Conservation (phyloP, 2,113 vertebrate species). For the Galbula dea region DNA sequence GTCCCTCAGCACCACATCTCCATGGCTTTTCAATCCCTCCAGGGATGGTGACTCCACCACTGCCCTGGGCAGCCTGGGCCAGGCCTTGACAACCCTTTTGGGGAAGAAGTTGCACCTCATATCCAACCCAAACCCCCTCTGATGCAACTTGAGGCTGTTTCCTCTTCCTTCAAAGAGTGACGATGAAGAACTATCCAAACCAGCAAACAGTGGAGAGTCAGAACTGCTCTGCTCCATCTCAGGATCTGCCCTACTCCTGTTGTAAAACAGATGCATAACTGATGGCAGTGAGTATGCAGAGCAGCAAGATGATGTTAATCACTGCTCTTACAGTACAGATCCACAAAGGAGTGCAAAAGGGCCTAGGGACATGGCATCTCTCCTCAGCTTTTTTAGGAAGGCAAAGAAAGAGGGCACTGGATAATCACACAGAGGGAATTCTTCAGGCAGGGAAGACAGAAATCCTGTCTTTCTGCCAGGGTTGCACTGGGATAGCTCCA, state of each 20-base stretch:
- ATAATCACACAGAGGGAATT: background rate
- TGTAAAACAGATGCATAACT: constrained; percentile 50
- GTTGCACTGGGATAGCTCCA: constrained; percentile 13
- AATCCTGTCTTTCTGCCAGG: constrained; percentile 20
- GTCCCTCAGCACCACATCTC: too few relatives aligned
- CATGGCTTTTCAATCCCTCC: too few relatives aligned
- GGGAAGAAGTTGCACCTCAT: background rate
- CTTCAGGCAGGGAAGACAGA: constrained; percentile 20
- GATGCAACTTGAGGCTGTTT: background rate
- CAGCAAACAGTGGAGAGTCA: background rate
- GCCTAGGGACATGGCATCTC: constrained; percentile 15
- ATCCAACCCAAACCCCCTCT: background rate
- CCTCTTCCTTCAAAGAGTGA: background rate
- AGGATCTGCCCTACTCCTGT: background rate
- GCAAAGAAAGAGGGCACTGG: background rate
- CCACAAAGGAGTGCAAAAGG: constrained; percentile 37
- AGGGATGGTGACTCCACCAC: too few relatives aligned
- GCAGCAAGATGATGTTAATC: constrained; percentile 23
- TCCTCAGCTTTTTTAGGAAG: background rate
- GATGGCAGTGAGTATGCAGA: constrained; percentile 37
- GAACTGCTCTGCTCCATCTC: background rate
- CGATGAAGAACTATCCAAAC: background rate
- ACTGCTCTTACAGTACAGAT: constrained; percentile 19
- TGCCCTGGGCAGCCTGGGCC: too few relatives aligned
- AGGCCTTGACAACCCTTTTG: too few relatives aligned